phyloP scores from a whole-genome alignment of 2,888 invertebrate genomes.

The Hydriomena furcata region DNA sequence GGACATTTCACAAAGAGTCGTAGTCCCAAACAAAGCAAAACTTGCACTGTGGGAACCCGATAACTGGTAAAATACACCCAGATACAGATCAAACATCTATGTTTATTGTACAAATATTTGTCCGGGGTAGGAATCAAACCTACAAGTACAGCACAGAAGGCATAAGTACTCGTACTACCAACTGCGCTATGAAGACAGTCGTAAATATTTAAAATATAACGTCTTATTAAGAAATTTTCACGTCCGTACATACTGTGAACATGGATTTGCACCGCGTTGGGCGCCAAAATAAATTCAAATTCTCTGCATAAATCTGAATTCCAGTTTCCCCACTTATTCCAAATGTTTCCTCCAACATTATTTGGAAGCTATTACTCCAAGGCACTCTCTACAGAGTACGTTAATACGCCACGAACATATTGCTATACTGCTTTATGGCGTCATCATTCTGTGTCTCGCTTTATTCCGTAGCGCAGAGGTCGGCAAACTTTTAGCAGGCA shows the following conservation, averaged over 20 bases:
- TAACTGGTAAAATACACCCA: too few species aligned
- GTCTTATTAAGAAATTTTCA: neutral
- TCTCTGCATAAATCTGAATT: constrained; percentile 5
- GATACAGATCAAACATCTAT: too few species aligned
- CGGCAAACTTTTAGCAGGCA: too few species aligned
- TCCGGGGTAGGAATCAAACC: too few species aligned
- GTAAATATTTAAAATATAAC: neutral
- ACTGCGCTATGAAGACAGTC: too few species aligned
- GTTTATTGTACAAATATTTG: too few species aligned
- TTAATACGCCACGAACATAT: constrained; percentile 18
- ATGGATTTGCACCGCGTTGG: constrained; percentile 19
- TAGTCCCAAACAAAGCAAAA: too few species aligned
- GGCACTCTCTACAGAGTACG: constrained; percentile 5
- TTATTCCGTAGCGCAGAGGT: constrained; percentile 25
- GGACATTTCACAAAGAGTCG: too few species aligned
- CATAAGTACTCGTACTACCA: too few species aligned
- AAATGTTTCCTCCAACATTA: constrained; percentile 17
- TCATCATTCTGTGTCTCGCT: constrained; percentile 25
- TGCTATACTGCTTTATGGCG: constrained; percentile 28
- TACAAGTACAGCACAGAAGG: too few species aligned
- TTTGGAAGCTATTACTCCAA: constrained; percentile 19
- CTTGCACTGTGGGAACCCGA: too few species aligned
- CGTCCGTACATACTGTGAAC: too few species aligned
- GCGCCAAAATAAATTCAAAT: constrained; percentile 22
- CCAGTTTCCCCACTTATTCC: constrained; percentile 7